Evolutionary conservation across 2,888 invertebrate species (phyloP), one percentile per base, ranked within the genome.

Genomic region (Actias luna): DNA sequence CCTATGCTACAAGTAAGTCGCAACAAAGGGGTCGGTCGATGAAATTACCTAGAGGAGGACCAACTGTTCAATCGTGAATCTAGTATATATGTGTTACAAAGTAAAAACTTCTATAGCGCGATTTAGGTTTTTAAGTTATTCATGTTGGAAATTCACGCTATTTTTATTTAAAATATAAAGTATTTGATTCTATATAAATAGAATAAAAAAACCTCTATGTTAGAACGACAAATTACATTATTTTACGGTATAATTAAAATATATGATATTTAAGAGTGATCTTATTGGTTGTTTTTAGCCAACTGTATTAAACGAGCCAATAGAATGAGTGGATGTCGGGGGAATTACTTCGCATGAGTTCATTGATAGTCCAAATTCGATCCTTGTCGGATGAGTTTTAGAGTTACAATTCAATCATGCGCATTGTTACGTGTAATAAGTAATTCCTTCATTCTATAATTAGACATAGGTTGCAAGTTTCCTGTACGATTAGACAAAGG

Each of bases 41-140:
- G 52, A 4, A 31, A 60, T 35, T 31, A 60, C 52, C n/a, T 22
- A 60, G 50, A 46, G 55, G 55, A 55, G 55, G 55, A 55, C 55
- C 55, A 5, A n/a, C 4, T n/a, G 5, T n/a, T 29, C 0, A 8
- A n/a, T 7, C 5, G 7, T 2, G 29, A 16, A n/a, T 27, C 16
- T 2, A n/a, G 7, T 55, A 55, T 55, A 55, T 55, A 55, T 55
- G 12, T 8, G 55, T 2, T 29, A 5, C n/a, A n/a, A n/a, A 1
- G 0, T 27, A 16, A 55, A 27, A 55, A 55, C n/a, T 55, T 55
- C 55, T 29, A 27, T 55, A 55, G 55, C 29, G 55, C 55, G 29
- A 55, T 55, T 3, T 55, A 55, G 29, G 55, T 16, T 29, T 55
- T 55, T 0, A 5, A 0, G 16, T 8, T n/a, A n/a, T n/a, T n/a